Base-by-base conservation (phyloP, 2,797 vertebrate genomes). In the Pangasius djambal region DNA sequence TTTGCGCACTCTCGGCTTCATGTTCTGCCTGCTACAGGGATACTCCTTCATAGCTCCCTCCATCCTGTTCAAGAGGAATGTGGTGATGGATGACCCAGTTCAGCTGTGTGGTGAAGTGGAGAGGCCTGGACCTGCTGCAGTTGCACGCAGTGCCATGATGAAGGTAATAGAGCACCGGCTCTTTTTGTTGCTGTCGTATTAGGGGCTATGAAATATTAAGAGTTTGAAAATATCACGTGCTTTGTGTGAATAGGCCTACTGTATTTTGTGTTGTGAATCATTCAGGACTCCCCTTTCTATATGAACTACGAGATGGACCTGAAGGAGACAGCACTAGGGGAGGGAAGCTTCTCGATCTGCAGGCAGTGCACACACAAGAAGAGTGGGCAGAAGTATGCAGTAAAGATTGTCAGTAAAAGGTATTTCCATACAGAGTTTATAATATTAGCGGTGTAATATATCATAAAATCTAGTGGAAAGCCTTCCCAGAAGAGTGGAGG, bases 331-430 rank as follows among this genome's bases (percentile, higher is more conserved):
- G 97, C 95, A 63, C 90, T 99, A 92, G 99, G 99, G 86, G 99
- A 99, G 94, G 99, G 99, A 52, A 99, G 99, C 94, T 99, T 99
- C 94, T 99, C 99, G 86, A 99, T 99, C 94, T 99, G 99, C 94
- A 97, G 99, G 92, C 97, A 97, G 89, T 99, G 98, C 93, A 95
- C 96, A 87, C 97, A 99, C 94, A 99, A 98, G 94, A 99, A 98
- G 96, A 98, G 97, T 4, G 97, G 96, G 83, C 98, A 97, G 93
- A 97, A 97, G 86, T 99, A 97, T 78, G 99, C 98, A 7, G 99
- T 99, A 92, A 99, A 99, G 96, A 99, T 99, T 88, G 97, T 99
- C 96, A 99, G 98, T 96, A 99, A 98, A 96, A 98, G 98, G 87
- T 88, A 88, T 55, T 55, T 70, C 55, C 20, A 37, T 70, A 37